A percentile compares a stretch with the other conserved stretches of the same genome.
phyloP scores from a whole-genome alignment of 2,888 invertebrate genomes.

The Thecophora atra region DNA sequence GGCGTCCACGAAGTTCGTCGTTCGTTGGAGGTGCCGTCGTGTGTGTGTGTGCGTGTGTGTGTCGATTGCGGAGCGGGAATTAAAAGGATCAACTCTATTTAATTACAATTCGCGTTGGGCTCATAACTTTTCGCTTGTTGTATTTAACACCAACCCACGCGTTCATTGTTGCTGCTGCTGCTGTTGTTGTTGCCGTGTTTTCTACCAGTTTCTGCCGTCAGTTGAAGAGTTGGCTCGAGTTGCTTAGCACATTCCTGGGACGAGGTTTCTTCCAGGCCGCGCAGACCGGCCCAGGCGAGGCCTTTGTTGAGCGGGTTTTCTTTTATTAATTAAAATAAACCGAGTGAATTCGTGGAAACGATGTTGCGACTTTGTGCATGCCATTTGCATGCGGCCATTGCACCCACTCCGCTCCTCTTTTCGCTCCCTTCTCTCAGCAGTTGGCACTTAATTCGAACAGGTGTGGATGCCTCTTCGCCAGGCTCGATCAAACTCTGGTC shows the following conservation, averaged over 20 bases:
- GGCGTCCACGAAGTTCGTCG: background rate
- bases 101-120: conserved; percentile 30
- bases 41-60: conserved; percentile 1
- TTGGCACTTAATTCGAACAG: conserved; percentile 20
- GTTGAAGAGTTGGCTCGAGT: background rate
- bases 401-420: background rate
- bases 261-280: background rate
- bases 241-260: conserved; percentile 23
- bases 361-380: background rate
- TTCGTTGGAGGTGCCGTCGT: background rate
- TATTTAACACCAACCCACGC: conserved; percentile 24
- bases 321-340: conserved; percentile 27
- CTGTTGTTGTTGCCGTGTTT: background rate
- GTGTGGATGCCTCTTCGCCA: background rate
- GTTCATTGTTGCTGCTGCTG: conserved; percentile 2
- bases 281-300: conserved; percentile 10
- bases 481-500: background rate
- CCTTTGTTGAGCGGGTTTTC: conserved; percentile 16
- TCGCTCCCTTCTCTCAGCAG: background rate
- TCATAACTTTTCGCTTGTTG: conserved; percentile 30
- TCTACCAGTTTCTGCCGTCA: background rate
- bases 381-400: background rate
- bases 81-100: conserved; percentile 33
- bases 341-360: conserved; percentile 17
- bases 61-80: conserved; percentile 18